These are phyloP conservation scores for Chelonus formosanus DNA, from an alignment of 2,888 invertebrate species.

Conservation along the genomic window DNA sequence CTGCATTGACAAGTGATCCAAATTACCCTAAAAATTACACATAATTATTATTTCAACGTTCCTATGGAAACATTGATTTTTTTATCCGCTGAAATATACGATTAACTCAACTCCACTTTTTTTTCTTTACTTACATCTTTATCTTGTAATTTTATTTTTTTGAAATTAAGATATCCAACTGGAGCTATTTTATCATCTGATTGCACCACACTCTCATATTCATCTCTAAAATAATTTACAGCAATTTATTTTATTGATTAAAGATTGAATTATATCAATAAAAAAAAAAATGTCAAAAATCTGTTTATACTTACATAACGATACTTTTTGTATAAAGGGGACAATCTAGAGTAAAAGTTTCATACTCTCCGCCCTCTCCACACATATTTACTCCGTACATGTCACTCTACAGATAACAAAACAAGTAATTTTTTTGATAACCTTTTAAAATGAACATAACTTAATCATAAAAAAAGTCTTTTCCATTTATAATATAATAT, in stretches of 20 bases:
- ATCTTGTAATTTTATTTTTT: conserved; percentile 80
- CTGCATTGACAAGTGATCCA: conserved; percentile 57
- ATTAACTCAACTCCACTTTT: too few species aligned
- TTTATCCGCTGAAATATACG: too few species aligned
- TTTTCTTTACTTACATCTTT: conserved; percentile 65
- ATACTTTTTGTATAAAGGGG: conserved; percentile 92
- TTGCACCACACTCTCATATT: conserved; percentile 86
- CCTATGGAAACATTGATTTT: neutral
- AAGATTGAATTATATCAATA: conserved; percentile 31
- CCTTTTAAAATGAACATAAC: neutral
- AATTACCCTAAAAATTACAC: conserved; percentile 48
- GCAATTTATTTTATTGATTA: conserved; percentile 11
- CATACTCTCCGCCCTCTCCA: conserved; percentile 99
- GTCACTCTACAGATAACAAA: conserved; percentile 71
- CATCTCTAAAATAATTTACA: conserved; percentile 72
- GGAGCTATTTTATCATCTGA: conserved; percentile 93
- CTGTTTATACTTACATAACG: conserved; percentile 78
- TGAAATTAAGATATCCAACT: conserved; percentile 92
- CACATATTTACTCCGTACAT: conserved; percentile 95
- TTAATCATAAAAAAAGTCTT: too few species aligned
- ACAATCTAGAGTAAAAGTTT: conserved; percentile 97
- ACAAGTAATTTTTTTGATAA: conserved; percentile 30
- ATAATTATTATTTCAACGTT: conserved; percentile 2
- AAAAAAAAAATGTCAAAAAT: conserved; percentile 15
- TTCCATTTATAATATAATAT: too few species aligned